These are phyloP conservation scores for Drosophila acutilabella DNA, from an alignment of 2,888 invertebrate species.

Conservation along the genomic window DNA sequence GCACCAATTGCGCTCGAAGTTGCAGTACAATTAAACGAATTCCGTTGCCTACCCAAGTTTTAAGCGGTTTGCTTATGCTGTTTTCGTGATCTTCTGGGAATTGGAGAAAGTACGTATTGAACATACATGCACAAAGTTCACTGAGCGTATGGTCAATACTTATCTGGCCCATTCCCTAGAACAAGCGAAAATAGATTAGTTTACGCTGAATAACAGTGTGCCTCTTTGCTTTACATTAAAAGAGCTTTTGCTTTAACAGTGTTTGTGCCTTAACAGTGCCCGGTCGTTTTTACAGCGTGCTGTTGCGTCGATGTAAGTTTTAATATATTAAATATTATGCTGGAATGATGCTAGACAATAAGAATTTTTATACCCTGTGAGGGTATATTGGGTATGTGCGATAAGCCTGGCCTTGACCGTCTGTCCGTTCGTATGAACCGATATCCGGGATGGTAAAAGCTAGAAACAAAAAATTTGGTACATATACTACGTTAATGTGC, in stretches of 20 bases:
- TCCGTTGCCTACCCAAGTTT: slow-evolving; percentile 10
- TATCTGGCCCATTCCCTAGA: slow-evolving; percentile 16
- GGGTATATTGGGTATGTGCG: too few species aligned
- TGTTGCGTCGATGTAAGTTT: background rate
- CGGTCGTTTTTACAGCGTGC: slow-evolving; percentile 6
- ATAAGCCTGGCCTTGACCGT: too few species aligned
- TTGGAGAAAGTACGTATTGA: background rate
- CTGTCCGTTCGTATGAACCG: too few species aligned
- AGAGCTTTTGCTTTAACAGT: slow-evolving; percentile 3
- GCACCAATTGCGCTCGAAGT: slow-evolving; percentile 23
- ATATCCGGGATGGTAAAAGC: too few species aligned
- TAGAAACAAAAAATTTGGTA: too few species aligned
- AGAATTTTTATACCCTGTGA: too few species aligned
- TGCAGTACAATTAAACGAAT: slow-evolving; percentile 23
- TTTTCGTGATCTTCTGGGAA: background rate
- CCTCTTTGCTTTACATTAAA: slow-evolving; percentile 9
- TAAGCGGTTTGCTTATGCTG: slow-evolving; percentile 3
- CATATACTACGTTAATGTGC: too few species aligned
- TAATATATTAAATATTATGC: too few species aligned
- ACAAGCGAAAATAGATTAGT: slow-evolving; percentile 30
- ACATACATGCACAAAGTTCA: slow-evolving; percentile 11
- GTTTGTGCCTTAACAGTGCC: slow-evolving; percentile 2
- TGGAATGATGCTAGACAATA: too few species aligned
- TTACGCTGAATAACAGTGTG: slow-evolving; percentile 2
- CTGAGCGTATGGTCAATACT: slow-evolving; percentile 30